These are phyloP conservation scores for Pseudomyrmex pallidus DNA, from an alignment of 1,140 invertebrate genomes.

Conservation along the genomic window DNA sequence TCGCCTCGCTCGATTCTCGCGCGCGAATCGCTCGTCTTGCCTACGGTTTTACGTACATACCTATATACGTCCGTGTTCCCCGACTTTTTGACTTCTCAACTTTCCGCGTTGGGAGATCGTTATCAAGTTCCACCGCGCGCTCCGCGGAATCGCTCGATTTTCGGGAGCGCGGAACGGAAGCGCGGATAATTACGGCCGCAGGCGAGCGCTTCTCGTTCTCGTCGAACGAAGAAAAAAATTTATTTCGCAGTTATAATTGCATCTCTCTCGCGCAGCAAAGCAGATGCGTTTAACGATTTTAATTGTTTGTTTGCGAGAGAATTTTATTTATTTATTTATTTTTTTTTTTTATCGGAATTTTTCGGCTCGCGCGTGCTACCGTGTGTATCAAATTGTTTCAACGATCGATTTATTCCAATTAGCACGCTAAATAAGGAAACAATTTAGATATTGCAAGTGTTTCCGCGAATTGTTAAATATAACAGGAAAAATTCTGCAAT, in stretches of 20 bases:
- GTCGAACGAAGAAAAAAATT: constrained; percentile 34
- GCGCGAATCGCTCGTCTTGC: constrained; percentile 15
- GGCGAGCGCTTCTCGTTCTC: not conserved
- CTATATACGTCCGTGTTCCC: not conserved
- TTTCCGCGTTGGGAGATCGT: constrained; percentile 43
- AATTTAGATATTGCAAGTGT: not conserved
- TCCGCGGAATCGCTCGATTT: constrained; percentile 56
- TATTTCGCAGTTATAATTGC: constrained; percentile 49
- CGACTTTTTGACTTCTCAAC: constrained; percentile 47
- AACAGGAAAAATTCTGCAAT: not conserved
- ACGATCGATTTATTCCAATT: constrained; percentile 17
- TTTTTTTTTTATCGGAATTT: constrained; percentile 18
- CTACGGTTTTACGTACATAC: not conserved
- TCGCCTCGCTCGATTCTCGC: constrained; percentile 6
- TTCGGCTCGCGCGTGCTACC: not conserved
- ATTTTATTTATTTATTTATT: not conserved
- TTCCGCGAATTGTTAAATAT: constrained; percentile 1
- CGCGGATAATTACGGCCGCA: constrained; percentile 48
- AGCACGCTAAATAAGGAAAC: constrained; percentile 23
- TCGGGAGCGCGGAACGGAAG: constrained; percentile 37
- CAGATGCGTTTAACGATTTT: constrained; percentile 34
- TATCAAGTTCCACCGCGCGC: constrained; percentile 50
- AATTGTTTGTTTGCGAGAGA: constrained; percentile 31
- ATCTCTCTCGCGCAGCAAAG: constrained; percentile 9
- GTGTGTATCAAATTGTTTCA: not conserved